A percentile compares a stretch with the other conserved stretches of the same genome.
phyloP scores from a whole-genome alignment of 2,888 invertebrate species.

The Lithodes maja region DNA sequence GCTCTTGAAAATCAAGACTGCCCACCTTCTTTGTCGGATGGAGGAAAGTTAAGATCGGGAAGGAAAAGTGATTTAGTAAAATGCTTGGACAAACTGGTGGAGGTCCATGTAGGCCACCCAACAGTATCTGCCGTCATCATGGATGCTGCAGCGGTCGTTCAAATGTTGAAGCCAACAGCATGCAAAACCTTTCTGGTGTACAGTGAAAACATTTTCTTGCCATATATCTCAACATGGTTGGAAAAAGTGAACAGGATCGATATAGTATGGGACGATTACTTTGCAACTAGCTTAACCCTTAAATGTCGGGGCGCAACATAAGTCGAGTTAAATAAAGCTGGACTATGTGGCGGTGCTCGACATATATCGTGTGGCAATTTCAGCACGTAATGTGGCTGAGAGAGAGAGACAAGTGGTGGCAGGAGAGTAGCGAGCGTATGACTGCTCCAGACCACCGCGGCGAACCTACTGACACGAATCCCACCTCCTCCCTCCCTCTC shows the following conservation, averaged over 20 bases:
- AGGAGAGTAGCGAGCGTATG: too few relatives aligned
- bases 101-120: neutral
- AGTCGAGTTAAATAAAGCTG: too few relatives aligned
- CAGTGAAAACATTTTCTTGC: neutral
- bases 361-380: too few relatives aligned
- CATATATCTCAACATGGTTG: neutral
- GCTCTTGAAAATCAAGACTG: neutral
- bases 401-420: too few relatives aligned
- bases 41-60: neutral
- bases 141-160: neutral
- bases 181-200: neutral
- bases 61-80: neutral
- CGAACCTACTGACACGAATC: too few relatives aligned
- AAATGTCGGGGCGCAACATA: neutral
- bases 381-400: too few relatives aligned
- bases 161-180: constrained; percentile 13
- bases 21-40: neutral
- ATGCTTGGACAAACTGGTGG: neutral
- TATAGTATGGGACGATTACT: neutral
- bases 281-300: neutral
- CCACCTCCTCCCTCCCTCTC: too few relatives aligned
- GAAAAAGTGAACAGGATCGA: neutral
- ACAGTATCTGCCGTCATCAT: neutral
- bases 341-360: too few relatives aligned
- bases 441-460: too few relatives aligned